Percentiles rank a stretch among this genome's conserved stretches.
Evolutionary conservation across 1,140 invertebrate species (phyloP).

Genomic region (Meloidogyne exigua): DNA sequence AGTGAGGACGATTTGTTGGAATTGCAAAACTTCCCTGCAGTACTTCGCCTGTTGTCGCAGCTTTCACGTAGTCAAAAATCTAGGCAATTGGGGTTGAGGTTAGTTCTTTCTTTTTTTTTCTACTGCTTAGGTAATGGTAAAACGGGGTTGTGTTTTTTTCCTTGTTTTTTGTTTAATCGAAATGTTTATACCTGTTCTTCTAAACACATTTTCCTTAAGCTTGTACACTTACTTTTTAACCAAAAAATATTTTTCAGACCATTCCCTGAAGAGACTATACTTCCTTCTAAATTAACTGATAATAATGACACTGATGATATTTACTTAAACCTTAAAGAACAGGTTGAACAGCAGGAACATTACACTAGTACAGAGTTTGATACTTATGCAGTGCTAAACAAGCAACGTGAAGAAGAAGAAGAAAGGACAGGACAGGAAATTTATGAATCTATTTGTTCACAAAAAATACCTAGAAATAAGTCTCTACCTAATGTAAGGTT

Average conservation of each 20-base stretch:
- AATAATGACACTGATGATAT: slow-evolving; percentile 28
- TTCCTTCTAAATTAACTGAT: neutral
- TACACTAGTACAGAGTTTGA: neutral
- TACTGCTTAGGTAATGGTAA: too few relatives aligned
- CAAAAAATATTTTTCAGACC: slow-evolving; percentile 24
- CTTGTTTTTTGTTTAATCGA: too few relatives aligned
- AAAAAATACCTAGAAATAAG: slow-evolving; percentile 19
- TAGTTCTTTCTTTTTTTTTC: neutral
- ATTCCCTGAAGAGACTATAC: slow-evolving; percentile 22
- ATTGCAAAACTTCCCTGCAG: slow-evolving; percentile 40
- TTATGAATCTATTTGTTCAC: slow-evolving; percentile 41
- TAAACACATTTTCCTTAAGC: too few relatives aligned
- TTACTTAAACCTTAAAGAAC: slow-evolving; percentile 39
- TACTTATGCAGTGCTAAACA: slow-evolving; percentile 2
- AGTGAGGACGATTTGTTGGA: slow-evolving; percentile 47
- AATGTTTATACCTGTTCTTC: too few relatives aligned
- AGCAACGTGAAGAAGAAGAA: neutral
- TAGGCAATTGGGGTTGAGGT: slow-evolving; percentile 34
- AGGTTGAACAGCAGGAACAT: slow-evolving; percentile 21
- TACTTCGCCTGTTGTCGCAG: slow-evolving; percentile 40
- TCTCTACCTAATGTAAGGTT: slow-evolving; percentile 14
- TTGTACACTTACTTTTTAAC: too few relatives aligned
- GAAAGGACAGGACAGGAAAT: slow-evolving; percentile 40
- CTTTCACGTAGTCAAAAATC: slow-evolving; percentile 32
- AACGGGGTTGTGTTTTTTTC: too few relatives aligned